These are phyloP conservation scores for Hyposmocoma kahamanoa DNA, from an alignment of 1,140 invertebrate species.

Conservation along the genomic window DNA sequence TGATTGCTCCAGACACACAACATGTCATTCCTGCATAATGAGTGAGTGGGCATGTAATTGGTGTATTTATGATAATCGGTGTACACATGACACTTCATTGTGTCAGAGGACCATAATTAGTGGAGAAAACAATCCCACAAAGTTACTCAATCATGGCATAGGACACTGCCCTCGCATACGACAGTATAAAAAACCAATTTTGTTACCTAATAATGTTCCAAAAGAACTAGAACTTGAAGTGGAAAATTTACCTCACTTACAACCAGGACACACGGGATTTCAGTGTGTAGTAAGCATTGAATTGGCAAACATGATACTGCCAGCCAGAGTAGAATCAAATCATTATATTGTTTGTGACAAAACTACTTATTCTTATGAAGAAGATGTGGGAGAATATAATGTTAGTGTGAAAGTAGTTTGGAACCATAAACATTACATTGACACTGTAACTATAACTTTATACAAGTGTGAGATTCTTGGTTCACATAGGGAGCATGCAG, in stretches of 20 bases:
- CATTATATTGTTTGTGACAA: conserved; percentile 92
- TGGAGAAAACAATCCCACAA: conserved; percentile 85
- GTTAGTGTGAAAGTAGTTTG: conserved; percentile 92
- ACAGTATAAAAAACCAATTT: conserved; percentile 77
- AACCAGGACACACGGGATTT: conserved; percentile 89
- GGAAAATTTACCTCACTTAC: conserved; percentile 91
- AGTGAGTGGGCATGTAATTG: conserved; percentile 95
- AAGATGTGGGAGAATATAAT: conserved; percentile 87
- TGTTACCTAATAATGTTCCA: conserved; percentile 90
- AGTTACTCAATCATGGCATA: conserved; percentile 82
- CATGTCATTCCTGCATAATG: conserved; percentile 89
- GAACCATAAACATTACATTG: conserved; percentile 94
- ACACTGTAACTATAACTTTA: conserved; percentile 90
- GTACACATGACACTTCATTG: conserved; percentile 88
- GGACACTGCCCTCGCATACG: conserved; percentile 88
- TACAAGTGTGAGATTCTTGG: conserved; percentile 97
- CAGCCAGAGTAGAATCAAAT: conserved; percentile 87
- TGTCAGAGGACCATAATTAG: conserved; percentile 90
- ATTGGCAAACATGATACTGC: conserved; percentile 90
- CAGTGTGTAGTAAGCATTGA: conserved; percentile 94
- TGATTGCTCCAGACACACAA: conserved; percentile 91
- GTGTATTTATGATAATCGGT: conserved; percentile 97
- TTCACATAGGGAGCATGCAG: conserved; percentile 91
- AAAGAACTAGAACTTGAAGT: conserved; percentile 92
- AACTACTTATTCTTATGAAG: conserved; percentile 93